Conservation (phyloP, 2,888 invertebrate genomes). For the Calliphora vomitoria region DNA sequence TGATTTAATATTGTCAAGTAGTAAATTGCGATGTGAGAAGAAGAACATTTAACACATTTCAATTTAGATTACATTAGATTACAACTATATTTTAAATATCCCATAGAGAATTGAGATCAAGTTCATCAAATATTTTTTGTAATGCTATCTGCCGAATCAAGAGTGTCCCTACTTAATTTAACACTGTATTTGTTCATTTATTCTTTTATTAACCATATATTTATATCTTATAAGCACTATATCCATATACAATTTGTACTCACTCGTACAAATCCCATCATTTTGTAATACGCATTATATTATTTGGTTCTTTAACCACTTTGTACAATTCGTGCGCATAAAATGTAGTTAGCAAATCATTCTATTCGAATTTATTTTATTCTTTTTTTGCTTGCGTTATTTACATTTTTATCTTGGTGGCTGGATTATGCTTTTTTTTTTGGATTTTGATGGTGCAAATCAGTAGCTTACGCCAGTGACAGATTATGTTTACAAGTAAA, state of each 20-base stretch:
- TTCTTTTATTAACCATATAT: too few species aligned
- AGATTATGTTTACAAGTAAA: slow-evolving; percentile 79
- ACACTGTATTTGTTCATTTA: too few species aligned
- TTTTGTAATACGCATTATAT: slow-evolving; percentile 63
- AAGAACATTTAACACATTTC: neutral
- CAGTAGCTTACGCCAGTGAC: slow-evolving; percentile 73
- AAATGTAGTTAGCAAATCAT: slow-evolving; percentile 63
- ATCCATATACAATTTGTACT: slow-evolving; percentile 12
- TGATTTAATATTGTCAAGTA: neutral
- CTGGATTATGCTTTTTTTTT: slow-evolving; percentile 23
- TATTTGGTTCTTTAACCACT: slow-evolving; percentile 42
- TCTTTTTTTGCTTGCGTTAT: neutral
- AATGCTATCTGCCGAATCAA: too few species aligned
- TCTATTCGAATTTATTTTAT: slow-evolving; percentile 43
- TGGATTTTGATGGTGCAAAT: slow-evolving; percentile 63
- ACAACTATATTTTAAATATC: neutral
- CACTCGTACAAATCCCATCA: neutral
- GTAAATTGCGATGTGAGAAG: too few species aligned
- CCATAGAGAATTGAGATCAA: neutral
- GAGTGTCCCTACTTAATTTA: too few species aligned
- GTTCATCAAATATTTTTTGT: too few species aligned
- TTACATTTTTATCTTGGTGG: slow-evolving; percentile 47
- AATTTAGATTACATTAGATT: neutral
- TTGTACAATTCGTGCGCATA: slow-evolving; percentile 45
- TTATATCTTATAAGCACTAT: neutral